Conservation (phyloP, 2,888 invertebrate genomes). For the Ferdinandea cuprea region DNA sequence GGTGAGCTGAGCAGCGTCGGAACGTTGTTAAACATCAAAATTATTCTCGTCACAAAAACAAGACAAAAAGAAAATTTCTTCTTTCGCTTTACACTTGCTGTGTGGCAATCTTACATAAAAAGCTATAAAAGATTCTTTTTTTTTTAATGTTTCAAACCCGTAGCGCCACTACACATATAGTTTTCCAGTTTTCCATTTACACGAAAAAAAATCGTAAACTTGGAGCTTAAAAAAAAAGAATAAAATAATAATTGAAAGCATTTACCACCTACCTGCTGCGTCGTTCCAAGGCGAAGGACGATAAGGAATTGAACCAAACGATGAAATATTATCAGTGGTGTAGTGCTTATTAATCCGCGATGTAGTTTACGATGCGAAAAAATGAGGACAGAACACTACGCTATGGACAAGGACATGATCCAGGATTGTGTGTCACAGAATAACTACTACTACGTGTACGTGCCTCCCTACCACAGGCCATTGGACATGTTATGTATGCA, state of each 20-base stretch:
- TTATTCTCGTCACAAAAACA: conserved; percentile 12
- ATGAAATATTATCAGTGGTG: conserved; percentile 12
- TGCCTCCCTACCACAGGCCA: background rate
- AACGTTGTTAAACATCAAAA: conserved; percentile 21
- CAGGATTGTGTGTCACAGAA: conserved; percentile 4
- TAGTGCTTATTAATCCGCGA: conserved; percentile 31
- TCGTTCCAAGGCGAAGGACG: conserved; percentile 1
- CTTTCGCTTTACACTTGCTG: conserved; percentile 7
- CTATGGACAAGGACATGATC: conserved; percentile 7
- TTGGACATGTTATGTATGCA: background rate
- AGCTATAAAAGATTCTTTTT: conserved; percentile 13
- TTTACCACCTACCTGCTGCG: background rate
- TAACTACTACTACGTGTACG: background rate
- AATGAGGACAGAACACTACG: conserved; percentile 13
- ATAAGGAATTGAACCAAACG: conserved; percentile 7
- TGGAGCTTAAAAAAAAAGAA: background rate
- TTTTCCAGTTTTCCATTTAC: too few relatives aligned
- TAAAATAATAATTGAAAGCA: background rate
- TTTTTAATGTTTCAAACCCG: too few relatives aligned
- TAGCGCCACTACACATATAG: too few relatives aligned
- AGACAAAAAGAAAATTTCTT: conserved; percentile 34
- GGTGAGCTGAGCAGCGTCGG: background rate
- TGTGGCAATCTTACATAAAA: background rate
- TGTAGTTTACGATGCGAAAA: conserved; percentile 5
- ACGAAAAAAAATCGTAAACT: background rate